These are phyloP conservation scores for Nemapogon koenigi DNA, from an alignment of 2,888 invertebrate genomes.

Conservation along the genomic window DNA sequence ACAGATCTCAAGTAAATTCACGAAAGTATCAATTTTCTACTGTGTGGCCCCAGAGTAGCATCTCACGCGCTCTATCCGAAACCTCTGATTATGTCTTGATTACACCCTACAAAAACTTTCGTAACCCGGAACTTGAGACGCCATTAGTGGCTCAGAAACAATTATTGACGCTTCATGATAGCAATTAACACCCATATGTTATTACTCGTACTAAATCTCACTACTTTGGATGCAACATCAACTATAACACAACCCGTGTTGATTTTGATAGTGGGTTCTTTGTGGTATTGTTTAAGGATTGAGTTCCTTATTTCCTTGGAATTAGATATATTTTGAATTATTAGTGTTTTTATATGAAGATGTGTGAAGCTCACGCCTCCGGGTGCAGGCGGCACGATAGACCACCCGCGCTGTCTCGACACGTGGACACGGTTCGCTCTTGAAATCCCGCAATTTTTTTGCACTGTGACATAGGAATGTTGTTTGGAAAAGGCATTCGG, in stretches of 20 bases:
- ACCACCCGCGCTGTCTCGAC: conserved; percentile 48
- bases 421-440: conserved; percentile 24
- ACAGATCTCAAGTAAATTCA: conserved; percentile 23
- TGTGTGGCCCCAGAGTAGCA: conserved; percentile 24
- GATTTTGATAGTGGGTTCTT: conserved; percentile 19
- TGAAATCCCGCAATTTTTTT: conserved; percentile 19
- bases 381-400: conserved; percentile 25
- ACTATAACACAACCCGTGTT: conserved; percentile 43
- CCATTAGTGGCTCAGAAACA: conserved; percentile 54
- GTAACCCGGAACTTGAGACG: conserved; percentile 57
- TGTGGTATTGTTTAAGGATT: conserved; percentile 22
- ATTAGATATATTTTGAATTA: conserved; percentile 21
- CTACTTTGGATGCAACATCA: conserved; percentile 43
- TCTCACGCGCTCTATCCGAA: conserved; percentile 54
- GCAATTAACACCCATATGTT: conserved; percentile 62
- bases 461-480: conserved; percentile 7
- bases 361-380: conserved; percentile 52
- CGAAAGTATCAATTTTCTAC: conserved; percentile 48
- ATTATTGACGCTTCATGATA: conserved; percentile 59
- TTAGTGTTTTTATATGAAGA: conserved; percentile 26
- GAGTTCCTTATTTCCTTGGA: conserved; percentile 24
- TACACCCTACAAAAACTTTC: conserved; percentile 57
- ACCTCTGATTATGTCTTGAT: conserved; percentile 57
- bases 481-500: too few species aligned
- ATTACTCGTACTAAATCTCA: conserved; percentile 47